Conservation (phyloP, 1,140 invertebrate genomes). For the Aphelinus atriplicis region DNA sequence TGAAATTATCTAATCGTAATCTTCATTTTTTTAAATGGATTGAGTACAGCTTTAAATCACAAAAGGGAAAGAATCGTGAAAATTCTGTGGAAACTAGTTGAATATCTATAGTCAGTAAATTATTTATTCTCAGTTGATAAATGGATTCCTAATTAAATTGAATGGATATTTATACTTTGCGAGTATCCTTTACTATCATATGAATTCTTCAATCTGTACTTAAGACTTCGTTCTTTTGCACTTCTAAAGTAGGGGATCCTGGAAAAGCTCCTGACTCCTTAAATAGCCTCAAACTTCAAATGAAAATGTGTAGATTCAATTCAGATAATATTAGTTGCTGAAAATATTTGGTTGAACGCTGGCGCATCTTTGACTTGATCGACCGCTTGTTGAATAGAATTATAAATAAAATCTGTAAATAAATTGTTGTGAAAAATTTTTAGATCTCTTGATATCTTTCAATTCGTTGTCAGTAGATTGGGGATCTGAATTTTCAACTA, state of each 20-base stretch:
- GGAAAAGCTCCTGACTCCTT: not conserved
- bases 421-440: not conserved
- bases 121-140: not conserved
- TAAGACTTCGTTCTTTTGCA: slow-evolving; percentile 20
- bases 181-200: not conserved
- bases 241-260: slow-evolving; percentile 13
- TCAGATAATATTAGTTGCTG: not conserved
- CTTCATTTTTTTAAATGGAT: not conserved
- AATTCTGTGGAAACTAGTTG: slow-evolving; percentile 9
- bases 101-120: slow-evolving; percentile 4
- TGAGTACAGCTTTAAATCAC: not conserved
- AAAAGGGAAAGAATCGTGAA: not conserved
- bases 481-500: no score
- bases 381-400: not conserved
- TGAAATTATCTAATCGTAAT: slow-evolving; percentile 1
- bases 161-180: not conserved
- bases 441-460: no score
- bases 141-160: not conserved
- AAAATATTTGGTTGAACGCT: not conserved
- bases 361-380: not conserved
- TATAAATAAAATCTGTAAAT: not conserved
- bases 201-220: slow-evolving; percentile 17
- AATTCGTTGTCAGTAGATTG: no score
- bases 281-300: slow-evolving; percentile 18
- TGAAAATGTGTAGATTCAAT: slow-evolving; percentile 4